Evolutionary conservation across 2,797 vertebrate species (phyloP).

Genomic region (Lophotriccus pileatus): DNA sequence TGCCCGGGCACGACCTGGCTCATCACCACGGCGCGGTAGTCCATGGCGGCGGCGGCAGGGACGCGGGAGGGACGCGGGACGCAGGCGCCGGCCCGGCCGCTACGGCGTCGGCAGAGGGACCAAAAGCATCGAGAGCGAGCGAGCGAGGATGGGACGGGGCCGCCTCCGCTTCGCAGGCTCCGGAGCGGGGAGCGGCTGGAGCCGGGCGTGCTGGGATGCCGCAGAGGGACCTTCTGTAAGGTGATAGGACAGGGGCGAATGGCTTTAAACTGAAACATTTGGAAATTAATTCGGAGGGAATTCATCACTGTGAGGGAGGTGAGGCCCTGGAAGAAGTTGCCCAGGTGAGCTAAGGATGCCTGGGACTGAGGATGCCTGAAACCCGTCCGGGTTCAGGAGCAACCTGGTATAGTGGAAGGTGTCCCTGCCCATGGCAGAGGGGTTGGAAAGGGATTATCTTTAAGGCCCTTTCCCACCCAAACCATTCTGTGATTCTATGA

Average conservation of each 20-base stretch:
- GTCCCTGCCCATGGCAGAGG: accelerated
- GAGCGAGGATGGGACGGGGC: accelerated
- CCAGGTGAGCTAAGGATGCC: neutral
- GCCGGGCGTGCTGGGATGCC: too few species aligned
- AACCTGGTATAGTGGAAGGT: accelerated
- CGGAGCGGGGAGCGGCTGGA: accelerated
- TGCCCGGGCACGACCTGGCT: conserved; percentile 81
- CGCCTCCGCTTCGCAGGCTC: accelerated
- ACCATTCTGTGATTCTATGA: neutral
- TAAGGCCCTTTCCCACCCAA: neutral
- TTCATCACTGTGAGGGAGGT: accelerated
- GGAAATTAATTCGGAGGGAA: too few species aligned
- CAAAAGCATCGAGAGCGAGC: accelerated
- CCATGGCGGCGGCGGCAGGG: conserved; percentile 5
- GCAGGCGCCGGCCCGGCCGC: neutral
- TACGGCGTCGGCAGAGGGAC: neutral
- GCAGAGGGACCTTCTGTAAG: accelerated
- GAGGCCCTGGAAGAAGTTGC: accelerated
- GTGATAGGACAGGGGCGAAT: too few species aligned
- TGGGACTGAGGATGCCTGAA: too few species aligned
- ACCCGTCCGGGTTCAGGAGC: too few species aligned
- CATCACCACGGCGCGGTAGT: conserved; percentile 64
- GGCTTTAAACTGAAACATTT: neutral
- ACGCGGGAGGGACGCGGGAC: neutral
- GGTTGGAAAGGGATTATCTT: accelerated